Conservation (phyloP, 2,888 invertebrate species). For the Amphipoea lucens region DNA sequence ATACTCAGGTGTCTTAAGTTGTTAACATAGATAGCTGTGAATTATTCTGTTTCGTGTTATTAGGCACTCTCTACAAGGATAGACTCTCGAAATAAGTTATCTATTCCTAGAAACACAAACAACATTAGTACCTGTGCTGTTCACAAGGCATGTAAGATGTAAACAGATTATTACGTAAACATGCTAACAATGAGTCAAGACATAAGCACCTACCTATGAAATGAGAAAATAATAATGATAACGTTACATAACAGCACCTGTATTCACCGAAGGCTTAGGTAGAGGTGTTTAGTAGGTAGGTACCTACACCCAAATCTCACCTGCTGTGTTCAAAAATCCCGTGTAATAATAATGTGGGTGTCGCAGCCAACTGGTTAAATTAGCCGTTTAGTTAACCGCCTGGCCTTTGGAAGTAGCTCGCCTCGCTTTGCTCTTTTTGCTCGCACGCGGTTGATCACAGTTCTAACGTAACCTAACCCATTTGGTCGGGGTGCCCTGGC, state of each 20-base stretch:
- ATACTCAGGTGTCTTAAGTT: not conserved
- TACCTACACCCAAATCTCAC: not conserved
- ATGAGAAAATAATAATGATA: not conserved
- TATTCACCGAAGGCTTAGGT: not conserved
- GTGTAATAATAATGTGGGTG: not conserved
- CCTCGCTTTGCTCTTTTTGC: too few relatives aligned
- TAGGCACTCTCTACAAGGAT: constrained; percentile 7
- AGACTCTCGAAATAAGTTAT: constrained; percentile 24
- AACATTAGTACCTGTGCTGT: constrained; percentile 19
- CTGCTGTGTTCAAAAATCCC: too few relatives aligned
- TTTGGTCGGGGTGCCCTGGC: too few relatives aligned
- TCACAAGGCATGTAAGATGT: not conserved
- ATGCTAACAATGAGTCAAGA: not conserved
- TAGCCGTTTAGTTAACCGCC: too few relatives aligned
- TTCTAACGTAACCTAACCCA: too few relatives aligned
- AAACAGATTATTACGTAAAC: not conserved
- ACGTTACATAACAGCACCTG: too few relatives aligned
- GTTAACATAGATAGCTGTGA: constrained; percentile 27
- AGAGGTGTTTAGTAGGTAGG: not conserved
- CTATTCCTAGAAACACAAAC: constrained; percentile 19
- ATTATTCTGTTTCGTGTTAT: constrained; percentile 32
- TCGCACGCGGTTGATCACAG: too few relatives aligned
- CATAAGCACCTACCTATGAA: not conserved
- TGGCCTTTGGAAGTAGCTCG: too few relatives aligned
- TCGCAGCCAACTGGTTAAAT: too few relatives aligned